Percentiles rank a stretch among this genome's conserved stretches.
phyloP scores from a whole-genome alignment of 2,888 invertebrate genomes.

The Synanthedon formicaeformis region DNA sequence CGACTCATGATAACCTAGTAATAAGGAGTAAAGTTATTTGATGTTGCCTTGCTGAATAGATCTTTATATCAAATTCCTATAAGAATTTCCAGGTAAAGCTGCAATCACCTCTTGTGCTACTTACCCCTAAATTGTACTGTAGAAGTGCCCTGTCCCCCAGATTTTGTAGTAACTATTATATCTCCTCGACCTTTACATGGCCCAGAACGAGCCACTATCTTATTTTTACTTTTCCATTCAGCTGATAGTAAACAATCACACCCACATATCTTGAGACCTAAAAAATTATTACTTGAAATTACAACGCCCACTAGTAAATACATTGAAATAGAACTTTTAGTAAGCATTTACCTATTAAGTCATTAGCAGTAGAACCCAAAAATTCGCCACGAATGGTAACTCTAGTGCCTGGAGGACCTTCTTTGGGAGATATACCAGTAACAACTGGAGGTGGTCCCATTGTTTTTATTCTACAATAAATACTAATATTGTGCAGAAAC shows the following conservation, averaged over 20 bases:
- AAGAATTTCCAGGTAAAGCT: too few relatives aligned
- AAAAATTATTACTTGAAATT: slow-evolving; percentile 4
- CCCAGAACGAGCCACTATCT: slow-evolving; percentile 95
- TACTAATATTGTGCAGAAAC: too few relatives aligned
- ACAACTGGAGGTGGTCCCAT: slow-evolving; percentile 89
- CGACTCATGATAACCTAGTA: slow-evolving; percentile 82
- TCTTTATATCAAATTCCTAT: too few relatives aligned
- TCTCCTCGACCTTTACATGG: slow-evolving; percentile 92
- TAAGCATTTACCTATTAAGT: slow-evolving; percentile 78
- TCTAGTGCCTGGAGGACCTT: slow-evolving; percentile 96
- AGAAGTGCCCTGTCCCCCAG: slow-evolving; percentile 89
- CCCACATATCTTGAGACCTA: slow-evolving; percentile 94
- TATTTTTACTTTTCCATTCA: slow-evolving; percentile 98
- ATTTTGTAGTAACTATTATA: slow-evolving; percentile 87
- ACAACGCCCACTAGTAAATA: neutral
- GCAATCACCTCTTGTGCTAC: neutral
- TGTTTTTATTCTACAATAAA: neutral
- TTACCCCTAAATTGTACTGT: slow-evolving; percentile 88
- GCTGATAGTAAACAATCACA: slow-evolving; percentile 94
- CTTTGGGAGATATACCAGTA: slow-evolving; percentile 97
- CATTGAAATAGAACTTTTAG: too few relatives aligned
- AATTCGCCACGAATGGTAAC: slow-evolving; percentile 96
- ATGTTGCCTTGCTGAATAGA: neutral
- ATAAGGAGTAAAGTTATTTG: neutral
- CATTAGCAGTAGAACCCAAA: slow-evolving; percentile 86